Evolutionary conservation across 2,888 invertebrate genomes (phyloP).

Genomic region (Pharmacophagus antenor): DNA sequence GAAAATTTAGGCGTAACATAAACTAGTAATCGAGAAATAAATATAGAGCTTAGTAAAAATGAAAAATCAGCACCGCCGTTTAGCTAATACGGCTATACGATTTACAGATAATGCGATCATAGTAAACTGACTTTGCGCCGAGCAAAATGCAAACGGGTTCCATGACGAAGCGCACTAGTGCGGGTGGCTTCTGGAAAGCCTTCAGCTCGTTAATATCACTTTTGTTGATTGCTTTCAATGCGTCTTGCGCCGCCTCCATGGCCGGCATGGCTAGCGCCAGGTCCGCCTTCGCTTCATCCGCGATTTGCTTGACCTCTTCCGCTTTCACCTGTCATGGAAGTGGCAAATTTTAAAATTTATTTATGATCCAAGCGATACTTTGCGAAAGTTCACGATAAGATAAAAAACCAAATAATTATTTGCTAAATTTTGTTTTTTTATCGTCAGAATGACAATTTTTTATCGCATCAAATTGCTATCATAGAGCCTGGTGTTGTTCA

Average conservation of each 20-base stretch:
- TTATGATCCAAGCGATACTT: no score
- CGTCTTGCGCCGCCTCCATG: constrained; percentile 90
- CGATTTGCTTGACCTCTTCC: constrained; percentile 89
- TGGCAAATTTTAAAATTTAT: no score
- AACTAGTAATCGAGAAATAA: neutral
- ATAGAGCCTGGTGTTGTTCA: no score
- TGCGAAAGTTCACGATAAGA: no score
- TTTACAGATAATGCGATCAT: no score
- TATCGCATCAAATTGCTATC: no score
- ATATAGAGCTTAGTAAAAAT: no score
- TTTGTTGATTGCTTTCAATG: constrained; percentile 92
- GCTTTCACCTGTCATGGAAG: constrained; percentile 85
- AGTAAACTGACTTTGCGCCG: constrained; percentile 86
- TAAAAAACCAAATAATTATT: no score
- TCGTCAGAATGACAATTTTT: no score
- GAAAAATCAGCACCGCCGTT: no score
- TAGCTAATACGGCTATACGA: no score
- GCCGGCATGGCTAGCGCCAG: constrained; percentile 86
- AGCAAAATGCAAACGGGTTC: constrained; percentile 93
- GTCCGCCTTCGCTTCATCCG: constrained; percentile 94
- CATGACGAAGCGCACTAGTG: constrained; percentile 93
- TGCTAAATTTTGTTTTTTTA: no score
- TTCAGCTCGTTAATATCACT: constrained; percentile 94
- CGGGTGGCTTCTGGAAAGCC: constrained; percentile 93
- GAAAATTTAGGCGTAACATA: neutral